phyloP scores from a whole-genome alignment of 2,113 vertebrate species.

The Oncorhynchus masou region DNA sequence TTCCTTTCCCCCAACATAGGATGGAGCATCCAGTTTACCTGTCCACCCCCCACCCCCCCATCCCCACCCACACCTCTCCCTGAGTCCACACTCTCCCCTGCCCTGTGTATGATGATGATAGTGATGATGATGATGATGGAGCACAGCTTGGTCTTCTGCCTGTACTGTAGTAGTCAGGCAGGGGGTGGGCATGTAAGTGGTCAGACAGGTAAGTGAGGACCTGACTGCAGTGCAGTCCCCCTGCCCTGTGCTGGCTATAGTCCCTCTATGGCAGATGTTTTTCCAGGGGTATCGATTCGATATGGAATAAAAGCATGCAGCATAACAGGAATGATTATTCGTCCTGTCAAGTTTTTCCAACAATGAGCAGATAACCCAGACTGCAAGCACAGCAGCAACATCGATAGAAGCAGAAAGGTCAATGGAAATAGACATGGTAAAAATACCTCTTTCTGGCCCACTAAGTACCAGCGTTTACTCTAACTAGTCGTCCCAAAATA shows the following conservation, averaged over 20 bases:
- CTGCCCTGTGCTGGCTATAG: not conserved
- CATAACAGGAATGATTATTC: conserved; percentile 50
- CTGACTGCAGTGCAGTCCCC: conserved; percentile 8
- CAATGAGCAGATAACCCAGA: conserved; percentile 62
- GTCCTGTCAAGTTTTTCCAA: conserved; percentile 53
- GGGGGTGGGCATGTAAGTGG: conserved; percentile 55
- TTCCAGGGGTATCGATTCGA: not conserved
- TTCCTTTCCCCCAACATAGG: conserved; percentile 44
- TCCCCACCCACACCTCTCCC: conserved; percentile 64
- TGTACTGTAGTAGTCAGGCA: conserved; percentile 43
- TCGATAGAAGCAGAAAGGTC: conserved; percentile 19
- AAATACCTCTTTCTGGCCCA: not conserved
- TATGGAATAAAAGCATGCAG: conserved; percentile 58
- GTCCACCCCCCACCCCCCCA: conserved; percentile 32
- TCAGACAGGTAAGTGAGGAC: conserved; percentile 64
- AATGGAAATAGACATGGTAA: not conserved
- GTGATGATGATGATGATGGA: conserved; percentile 22
- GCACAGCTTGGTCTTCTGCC: conserved; percentile 65
- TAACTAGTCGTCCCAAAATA: not conserved
- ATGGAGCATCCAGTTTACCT: conserved; percentile 41
- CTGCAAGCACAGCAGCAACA: conserved; percentile 66
- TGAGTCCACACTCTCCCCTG: conserved; percentile 62
- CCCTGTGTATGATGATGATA: conserved; percentile 46
- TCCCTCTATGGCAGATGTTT: conserved; percentile 19
- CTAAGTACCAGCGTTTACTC: not conserved